Evolutionary conservation across 2,797 vertebrate species (phyloP).

Genomic region (Manis javanica): DNA sequence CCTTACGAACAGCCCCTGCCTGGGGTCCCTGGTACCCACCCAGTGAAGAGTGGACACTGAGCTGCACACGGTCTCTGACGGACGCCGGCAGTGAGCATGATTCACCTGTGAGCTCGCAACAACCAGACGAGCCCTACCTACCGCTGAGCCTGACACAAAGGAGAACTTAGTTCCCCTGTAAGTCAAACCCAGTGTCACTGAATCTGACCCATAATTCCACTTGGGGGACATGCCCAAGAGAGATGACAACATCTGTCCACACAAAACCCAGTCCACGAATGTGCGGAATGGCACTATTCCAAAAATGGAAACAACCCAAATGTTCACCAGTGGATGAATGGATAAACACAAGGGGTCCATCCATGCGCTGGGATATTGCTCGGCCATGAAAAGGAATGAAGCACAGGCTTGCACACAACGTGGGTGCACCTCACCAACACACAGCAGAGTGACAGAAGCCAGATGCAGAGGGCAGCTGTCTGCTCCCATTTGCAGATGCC

Average conservation of each 20-base stretch:
- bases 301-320: rapidly evolving
- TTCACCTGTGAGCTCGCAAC: too few relatives aligned
- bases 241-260: not conserved
- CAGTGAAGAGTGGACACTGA: not conserved
- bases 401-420: rapidly evolving
- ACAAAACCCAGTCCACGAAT: not conserved
- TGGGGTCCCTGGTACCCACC: not conserved
- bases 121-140: rapidly evolving
- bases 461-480: not conserved
- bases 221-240: not conserved
- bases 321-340: rapidly evolving
- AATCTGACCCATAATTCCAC: rapidly evolving
- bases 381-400: not conserved
- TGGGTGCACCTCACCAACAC: not conserved
- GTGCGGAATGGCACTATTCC: not conserved
- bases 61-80: rapidly evolving
- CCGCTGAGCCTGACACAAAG: too few relatives aligned
- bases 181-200: not conserved
- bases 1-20: not conserved
- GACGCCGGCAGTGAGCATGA: not conserved
- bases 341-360: rapidly evolving
- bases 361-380: rapidly evolving
- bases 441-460: rapidly evolving
- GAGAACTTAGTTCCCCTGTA: not conserved
- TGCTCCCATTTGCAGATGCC: not conserved